Evolutionary conservation across 2,888 invertebrate species (phyloP).

Genomic region (Anorthoa munda): DNA sequence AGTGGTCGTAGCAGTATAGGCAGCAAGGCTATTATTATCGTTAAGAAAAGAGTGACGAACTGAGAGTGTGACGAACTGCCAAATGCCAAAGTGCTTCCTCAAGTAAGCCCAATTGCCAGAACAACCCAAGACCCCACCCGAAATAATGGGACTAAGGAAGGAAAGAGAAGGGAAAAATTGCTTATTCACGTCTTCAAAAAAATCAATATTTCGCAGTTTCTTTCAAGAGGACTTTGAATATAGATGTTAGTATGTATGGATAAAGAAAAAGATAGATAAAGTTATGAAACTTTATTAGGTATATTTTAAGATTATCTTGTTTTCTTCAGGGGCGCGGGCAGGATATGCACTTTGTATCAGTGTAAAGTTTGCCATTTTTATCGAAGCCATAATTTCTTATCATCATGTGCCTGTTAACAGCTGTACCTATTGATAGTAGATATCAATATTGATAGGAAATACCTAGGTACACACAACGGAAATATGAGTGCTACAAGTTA

Average conservation of each 20-base stretch:
- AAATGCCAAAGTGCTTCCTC: too few relatives aligned
- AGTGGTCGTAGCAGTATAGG: too few relatives aligned
- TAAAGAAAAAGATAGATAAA: constrained; percentile 4
- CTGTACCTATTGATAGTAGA: too few relatives aligned
- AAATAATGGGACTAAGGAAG: too few relatives aligned
- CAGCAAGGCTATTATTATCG: too few relatives aligned
- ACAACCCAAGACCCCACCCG: too few relatives aligned
- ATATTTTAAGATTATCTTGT: too few relatives aligned
- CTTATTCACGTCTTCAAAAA: too few relatives aligned
- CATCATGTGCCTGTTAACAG: constrained; percentile 17
- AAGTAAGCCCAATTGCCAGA: too few relatives aligned
- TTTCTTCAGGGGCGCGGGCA: neutral
- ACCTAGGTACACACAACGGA: neutral
- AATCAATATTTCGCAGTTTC: neutral
- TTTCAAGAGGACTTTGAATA: neutral
- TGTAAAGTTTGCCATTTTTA: constrained; percentile 14
- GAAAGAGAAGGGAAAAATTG: too few relatives aligned
- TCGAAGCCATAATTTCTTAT: constrained; percentile 23
- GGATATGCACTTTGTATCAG: constrained; percentile 18
- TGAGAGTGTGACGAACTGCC: too few relatives aligned
- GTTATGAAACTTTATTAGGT: constrained; percentile 7
- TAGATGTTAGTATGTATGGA: neutral
- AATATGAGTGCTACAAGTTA: neutral
- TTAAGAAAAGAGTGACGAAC: too few relatives aligned
- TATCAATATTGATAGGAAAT: neutral